A percentile compares a stretch with the other conserved stretches of the same genome.
Conservation (phyloP, 2,797 vertebrate species). For the Rhinella marina region DNA sequence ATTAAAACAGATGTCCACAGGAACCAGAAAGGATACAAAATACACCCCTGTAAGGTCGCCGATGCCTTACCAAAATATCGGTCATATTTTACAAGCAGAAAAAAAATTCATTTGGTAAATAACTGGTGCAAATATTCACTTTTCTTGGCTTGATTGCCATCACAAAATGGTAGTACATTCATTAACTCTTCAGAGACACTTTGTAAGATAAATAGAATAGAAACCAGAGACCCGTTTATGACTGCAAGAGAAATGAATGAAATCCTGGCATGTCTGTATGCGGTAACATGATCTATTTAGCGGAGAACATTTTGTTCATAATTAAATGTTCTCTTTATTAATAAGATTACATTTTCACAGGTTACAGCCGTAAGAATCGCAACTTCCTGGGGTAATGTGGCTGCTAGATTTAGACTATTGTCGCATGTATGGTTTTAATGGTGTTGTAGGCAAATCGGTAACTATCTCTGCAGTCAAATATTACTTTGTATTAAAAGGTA, state of each 20-base stretch:
- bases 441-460: no score
- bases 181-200: neutral
- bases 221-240: neutral
- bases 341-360: neutral
- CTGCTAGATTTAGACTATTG: neutral
- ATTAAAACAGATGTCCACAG: neutral
- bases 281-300: neutral
- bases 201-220: neutral
- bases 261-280: neutral
- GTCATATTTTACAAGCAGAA: neutral
- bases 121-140: neutral
- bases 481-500: no score
- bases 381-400: neutral
- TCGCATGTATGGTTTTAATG: neutral
- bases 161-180: constrained; percentile 31
- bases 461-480: no score
- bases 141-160: constrained; percentile 53
- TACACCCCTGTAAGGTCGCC: neutral
- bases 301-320: neutral
- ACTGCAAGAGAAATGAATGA: neutral
- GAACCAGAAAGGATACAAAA: constrained; percentile 18
- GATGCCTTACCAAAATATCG: neutral
- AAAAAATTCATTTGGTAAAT: constrained; percentile 6
- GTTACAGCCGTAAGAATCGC: neutral
- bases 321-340: neutral